Conservation (phyloP, 2,888 invertebrate species). For the Drosophila dives region DNA sequence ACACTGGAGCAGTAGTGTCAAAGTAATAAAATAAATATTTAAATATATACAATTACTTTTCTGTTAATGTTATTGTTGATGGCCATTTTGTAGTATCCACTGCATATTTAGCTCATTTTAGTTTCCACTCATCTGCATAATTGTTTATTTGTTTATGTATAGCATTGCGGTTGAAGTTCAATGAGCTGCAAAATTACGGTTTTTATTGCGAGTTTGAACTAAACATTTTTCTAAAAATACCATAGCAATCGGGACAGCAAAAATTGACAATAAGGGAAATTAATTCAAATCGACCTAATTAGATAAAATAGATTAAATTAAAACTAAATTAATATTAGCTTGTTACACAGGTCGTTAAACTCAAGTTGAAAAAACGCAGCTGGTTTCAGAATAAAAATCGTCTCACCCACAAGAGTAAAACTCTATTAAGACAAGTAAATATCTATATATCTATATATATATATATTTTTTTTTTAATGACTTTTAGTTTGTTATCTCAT, state of each 20-base stretch:
- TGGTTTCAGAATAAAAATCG: slow-evolving; percentile 1
- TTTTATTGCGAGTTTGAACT: slow-evolving; percentile 9
- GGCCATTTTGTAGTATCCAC: slow-evolving; percentile 1
- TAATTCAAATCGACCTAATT: not conserved
- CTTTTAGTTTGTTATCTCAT: slow-evolving; percentile 37
- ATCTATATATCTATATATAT: slow-evolving; percentile 22
- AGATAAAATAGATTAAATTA: not conserved
- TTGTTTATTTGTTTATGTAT: slow-evolving; percentile 49
- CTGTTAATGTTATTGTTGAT: slow-evolving; percentile 9
- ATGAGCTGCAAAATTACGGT: slow-evolving; percentile 46
- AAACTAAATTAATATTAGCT: not conserved
- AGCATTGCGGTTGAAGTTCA: slow-evolving; percentile 41
- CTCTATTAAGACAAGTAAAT: slow-evolving; percentile 24
- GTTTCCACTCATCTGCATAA: slow-evolving; percentile 40
- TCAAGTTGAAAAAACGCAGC: not conserved
- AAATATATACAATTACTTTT: slow-evolving; percentile 51
- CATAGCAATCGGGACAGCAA: not conserved
- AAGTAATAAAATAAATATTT: slow-evolving; percentile 65
- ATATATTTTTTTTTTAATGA: slow-evolving; percentile 17
- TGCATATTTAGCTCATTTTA: slow-evolving; percentile 32
- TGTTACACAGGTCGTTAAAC: not conserved
- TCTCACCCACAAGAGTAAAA: slow-evolving; percentile 13
- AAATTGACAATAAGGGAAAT: not conserved
- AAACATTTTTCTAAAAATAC: slow-evolving; percentile 7
- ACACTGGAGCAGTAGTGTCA: slow-evolving; percentile 26